Percentiles rank a stretch among this genome's conserved stretches.
Evolutionary conservation across 2,113 vertebrate species (phyloP).

Genomic region (Apus apus): DNA sequence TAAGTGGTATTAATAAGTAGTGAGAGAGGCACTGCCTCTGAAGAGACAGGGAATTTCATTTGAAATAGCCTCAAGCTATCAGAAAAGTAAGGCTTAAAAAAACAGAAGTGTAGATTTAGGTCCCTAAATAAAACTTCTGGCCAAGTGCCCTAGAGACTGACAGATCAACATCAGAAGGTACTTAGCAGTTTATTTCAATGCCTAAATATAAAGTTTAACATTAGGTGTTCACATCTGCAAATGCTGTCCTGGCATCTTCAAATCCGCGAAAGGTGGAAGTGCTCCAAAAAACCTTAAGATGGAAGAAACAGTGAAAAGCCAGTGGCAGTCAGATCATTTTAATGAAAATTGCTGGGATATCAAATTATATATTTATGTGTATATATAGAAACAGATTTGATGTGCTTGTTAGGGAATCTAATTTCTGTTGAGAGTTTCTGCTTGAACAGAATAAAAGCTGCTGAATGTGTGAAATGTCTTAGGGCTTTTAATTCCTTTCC

Average conservation of each 20-base stretch:
- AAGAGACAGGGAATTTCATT: not conserved
- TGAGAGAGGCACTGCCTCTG: not conserved
- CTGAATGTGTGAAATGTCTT: not conserved
- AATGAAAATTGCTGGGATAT: not conserved
- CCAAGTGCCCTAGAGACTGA: not conserved
- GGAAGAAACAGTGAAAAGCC: conserved; percentile 33
- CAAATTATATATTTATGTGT: not conserved
- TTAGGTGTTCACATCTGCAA: conserved; percentile 3
- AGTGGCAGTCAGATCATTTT: conserved; percentile 7
- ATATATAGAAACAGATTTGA: conserved; percentile 23
- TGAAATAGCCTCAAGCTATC: not conserved
- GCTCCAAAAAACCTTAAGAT: not conserved
- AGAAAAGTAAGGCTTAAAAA: not conserved
- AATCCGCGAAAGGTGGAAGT: not conserved
- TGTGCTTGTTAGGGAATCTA: not conserved
- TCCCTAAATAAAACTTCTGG: not conserved
- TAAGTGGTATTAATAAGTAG: conserved; percentile 3
- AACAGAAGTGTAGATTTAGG: not conserved
- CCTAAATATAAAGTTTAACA: not conserved
- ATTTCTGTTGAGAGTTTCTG: conserved; percentile 11
- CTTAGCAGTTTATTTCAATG: not conserved
- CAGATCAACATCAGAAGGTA: not conserved
- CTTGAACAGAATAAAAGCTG: not conserved
- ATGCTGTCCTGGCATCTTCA: not conserved
- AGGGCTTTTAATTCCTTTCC: not conserved